These are phyloP conservation scores for Zosterops borbonicus DNA, from an alignment of 2,113 vertebrate species.

Conservation along the genomic window DNA sequence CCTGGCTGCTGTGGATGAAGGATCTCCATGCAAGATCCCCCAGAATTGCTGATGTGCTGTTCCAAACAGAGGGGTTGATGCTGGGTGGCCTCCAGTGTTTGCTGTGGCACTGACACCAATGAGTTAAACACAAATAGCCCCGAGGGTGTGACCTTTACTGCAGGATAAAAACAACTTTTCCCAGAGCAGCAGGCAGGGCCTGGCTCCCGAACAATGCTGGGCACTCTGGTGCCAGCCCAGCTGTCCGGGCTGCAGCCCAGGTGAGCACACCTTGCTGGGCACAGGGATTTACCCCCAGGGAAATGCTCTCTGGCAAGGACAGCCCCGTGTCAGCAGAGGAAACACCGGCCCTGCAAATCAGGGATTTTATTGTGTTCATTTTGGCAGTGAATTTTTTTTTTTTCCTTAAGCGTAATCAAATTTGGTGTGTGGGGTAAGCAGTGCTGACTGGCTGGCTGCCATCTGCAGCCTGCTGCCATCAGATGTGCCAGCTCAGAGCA, in stretches of 20 bases:
- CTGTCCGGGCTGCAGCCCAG: not conserved
- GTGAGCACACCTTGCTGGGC: not conserved
- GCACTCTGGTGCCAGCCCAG: not conserved
- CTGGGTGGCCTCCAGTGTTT: not conserved
- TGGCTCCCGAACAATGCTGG: not conserved
- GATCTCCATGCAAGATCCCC: accelerated
- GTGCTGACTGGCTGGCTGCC: not conserved
- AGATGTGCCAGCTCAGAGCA: not conserved
- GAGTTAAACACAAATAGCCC: not conserved
- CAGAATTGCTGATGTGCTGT: not conserved
- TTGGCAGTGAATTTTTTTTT: not conserved
- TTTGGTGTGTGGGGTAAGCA: accelerated
- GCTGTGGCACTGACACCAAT: accelerated
- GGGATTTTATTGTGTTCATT: not conserved
- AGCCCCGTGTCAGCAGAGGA: not conserved
- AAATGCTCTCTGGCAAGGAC: not conserved
- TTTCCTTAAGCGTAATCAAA: not conserved
- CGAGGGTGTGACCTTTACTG: not conserved
- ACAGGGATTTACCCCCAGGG: not conserved
- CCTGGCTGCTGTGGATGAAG: not conserved
- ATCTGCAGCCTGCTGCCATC: not conserved
- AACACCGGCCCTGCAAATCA: not conserved
- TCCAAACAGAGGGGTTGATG: not conserved
- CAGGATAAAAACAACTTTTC: not conserved
- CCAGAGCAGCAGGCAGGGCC: not conserved